Evolutionary conservation across 1,140 invertebrate species (phyloP).

Genomic region (Himalopsyche phryganea): DNA sequence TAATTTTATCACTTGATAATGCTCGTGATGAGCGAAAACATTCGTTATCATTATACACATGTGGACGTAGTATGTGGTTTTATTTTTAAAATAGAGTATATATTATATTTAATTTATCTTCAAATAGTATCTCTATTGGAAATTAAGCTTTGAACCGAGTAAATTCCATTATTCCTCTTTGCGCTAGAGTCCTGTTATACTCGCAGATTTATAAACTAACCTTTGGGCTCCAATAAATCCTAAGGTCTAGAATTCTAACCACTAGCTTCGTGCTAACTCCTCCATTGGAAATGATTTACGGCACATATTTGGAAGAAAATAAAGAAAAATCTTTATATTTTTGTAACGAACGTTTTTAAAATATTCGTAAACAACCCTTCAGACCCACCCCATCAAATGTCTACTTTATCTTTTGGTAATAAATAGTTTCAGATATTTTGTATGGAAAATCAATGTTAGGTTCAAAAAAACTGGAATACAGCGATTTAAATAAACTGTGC

Average conservation of each 20-base stretch:
- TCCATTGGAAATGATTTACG: slow-evolving; percentile 22
- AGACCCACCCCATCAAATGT: not conserved
- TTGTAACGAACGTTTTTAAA: not conserved
- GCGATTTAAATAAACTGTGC: too few relatives aligned
- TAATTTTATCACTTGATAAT: too few relatives aligned
- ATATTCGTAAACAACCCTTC: not conserved
- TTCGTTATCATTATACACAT: too few relatives aligned
- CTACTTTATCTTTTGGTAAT: slow-evolving; percentile 5
- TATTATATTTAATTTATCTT: too few relatives aligned
- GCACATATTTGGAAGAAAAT: not conserved
- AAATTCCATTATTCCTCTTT: slow-evolving; percentile 23
- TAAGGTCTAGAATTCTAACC: slow-evolving; percentile 5
- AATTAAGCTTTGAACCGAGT: slow-evolving; percentile 16
- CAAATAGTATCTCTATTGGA: slow-evolving; percentile 9
- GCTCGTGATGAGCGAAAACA: too few relatives aligned
- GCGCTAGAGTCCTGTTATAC: slow-evolving; percentile 4
- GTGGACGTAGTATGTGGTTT: too few relatives aligned
- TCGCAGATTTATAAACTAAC: slow-evolving; percentile 31
- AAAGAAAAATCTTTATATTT: slow-evolving; percentile 1
- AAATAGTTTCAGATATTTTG: not conserved
- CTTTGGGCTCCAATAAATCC: slow-evolving; percentile 30
- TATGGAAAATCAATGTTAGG: too few relatives aligned
- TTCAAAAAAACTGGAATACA: too few relatives aligned
- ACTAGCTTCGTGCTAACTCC: slow-evolving; percentile 12
- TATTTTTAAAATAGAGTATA: too few relatives aligned